These are phyloP conservation scores for Scaptomyza parva DNA, from an alignment of 2,888 invertebrate genomes.

Conservation along the genomic window DNA sequence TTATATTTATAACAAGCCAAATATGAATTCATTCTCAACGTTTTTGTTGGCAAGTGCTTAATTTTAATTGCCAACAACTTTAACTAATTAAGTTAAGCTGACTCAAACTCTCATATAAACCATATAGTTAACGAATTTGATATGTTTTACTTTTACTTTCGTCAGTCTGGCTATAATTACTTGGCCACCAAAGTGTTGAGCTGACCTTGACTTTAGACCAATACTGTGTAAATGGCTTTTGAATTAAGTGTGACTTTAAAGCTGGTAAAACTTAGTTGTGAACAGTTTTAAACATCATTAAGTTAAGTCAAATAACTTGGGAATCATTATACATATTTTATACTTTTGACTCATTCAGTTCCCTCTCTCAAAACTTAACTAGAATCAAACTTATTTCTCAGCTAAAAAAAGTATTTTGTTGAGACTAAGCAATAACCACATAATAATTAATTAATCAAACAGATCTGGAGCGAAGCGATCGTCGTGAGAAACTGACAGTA, in stretches of 20 bases:
- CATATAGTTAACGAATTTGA: constrained; percentile 31
- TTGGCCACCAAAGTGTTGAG: constrained; percentile 20
- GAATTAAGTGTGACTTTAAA: too few relatives aligned
- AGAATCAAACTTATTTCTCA: too few relatives aligned
- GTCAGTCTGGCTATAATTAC: constrained; percentile 10
- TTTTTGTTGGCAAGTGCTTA: constrained; percentile 33
- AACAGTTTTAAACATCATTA: too few relatives aligned
- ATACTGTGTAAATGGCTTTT: not conserved
- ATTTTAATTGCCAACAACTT: constrained; percentile 30
- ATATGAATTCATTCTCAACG: constrained; percentile 41
- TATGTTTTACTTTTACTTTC: constrained; percentile 67
- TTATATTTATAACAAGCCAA: constrained; percentile 42
- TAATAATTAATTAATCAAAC: constrained; percentile 18
- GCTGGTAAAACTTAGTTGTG: too few relatives aligned
- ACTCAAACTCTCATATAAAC: constrained; percentile 11
- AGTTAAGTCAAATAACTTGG: too few relatives aligned
- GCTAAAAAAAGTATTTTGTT: too few relatives aligned
- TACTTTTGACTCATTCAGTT: too few relatives aligned
- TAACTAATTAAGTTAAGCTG: constrained; percentile 59
- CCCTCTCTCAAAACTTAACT: too few relatives aligned
- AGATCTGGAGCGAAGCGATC: constrained; percentile 27
- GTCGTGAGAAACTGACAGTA: constrained; percentile 55
- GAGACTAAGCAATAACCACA: too few relatives aligned
- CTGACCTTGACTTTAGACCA: constrained; percentile 54
- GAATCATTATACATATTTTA: too few relatives aligned